Base-by-base conservation (phyloP, 2,888 invertebrate genomes). In the Caenorhabditis becei region DNA sequence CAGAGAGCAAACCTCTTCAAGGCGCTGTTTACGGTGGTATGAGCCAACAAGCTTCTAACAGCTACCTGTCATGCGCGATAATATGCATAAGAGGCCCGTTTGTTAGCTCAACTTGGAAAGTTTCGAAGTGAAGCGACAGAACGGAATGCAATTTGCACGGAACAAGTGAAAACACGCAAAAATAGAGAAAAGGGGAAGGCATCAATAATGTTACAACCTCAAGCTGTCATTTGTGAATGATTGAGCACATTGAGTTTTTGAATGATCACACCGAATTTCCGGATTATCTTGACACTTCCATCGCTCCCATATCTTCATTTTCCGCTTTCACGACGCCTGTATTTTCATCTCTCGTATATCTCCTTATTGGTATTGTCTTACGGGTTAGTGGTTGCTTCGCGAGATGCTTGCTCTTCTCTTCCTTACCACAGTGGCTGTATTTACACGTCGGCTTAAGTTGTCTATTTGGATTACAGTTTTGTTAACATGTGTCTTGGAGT, bases 211-310 rank as follows among this genome's bases (percentile, higher is more conserved):
- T 80, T 80, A 80, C 80, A 80, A 80, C 74, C 69, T 77, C 66
- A 67, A 80, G 80, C 69, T 80, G 80, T 80, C 80, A 69, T 74
- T 80, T 74, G 61, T 61, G 74, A 80, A 80, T 80, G 80, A 80
- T 80, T 80, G 80, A 80, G 80, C 80, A 74, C 80, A 65, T 69
- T 69, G 65, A 72, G 74, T 74, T 80, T 80, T 80, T 80, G 74
- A 78, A 78, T 78, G 78, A 78, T 79, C 79, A 79, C 79, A 72
- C 77, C 63, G 77, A 77, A 70, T 70, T 70, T 70, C 70, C 77
- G 69, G 69, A 77, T 77, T 77, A 70, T 77, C 77, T 77, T 77
- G 70, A 70, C 78, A 71, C 78, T 65, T 78, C 71, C 65, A 65
- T 77, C 70, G 62, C 59, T 75, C 37, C 32, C 61, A 69, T 69